Conservation (phyloP, 2,113 vertebrate genomes). For the Rousettus leschenaultii region DNA sequence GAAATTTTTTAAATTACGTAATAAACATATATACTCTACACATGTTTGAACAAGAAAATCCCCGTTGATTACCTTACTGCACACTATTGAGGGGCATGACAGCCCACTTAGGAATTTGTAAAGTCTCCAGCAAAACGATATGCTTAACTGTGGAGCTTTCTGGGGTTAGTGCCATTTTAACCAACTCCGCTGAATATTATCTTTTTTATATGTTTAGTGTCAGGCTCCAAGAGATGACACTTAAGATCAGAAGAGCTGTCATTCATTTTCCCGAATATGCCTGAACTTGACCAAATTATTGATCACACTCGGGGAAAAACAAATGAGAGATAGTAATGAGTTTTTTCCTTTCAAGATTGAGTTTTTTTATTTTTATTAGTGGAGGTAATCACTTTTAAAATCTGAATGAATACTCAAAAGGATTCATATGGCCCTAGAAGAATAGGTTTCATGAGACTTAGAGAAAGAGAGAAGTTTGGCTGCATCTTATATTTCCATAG, state of each 20-base stretch:
- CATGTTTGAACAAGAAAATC: conserved; percentile 89
- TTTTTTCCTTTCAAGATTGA: neutral
- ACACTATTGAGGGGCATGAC: conserved; percentile 77
- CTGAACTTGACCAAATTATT: neutral
- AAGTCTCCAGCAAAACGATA: conserved; percentile 81
- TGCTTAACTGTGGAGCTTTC: conserved; percentile 66
- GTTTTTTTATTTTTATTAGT: neutral
- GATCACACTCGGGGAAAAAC: neutral
- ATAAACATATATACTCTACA: conserved; percentile 75
- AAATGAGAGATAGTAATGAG: conserved; percentile 1
- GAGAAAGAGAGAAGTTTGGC: neutral
- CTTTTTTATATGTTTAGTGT: conserved; percentile 75
- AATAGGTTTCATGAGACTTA: neutral
- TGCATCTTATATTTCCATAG: neutral
- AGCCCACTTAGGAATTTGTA: conserved; percentile 82
- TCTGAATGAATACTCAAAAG: neutral
- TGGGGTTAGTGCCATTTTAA: conserved; percentile 69
- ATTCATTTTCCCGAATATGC: neutral
- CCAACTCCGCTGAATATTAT: conserved; percentile 63
- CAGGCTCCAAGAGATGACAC: conserved; percentile 74
- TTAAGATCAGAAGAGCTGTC: conserved; percentile 52
- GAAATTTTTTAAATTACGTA: neutral
- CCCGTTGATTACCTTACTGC: conserved; percentile 88
- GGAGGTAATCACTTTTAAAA: neutral
- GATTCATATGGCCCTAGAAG: neutral